These are phyloP conservation scores for Cataglyphis hispanica DNA, from an alignment of 1,140 invertebrate species.

Conservation along the genomic window DNA sequence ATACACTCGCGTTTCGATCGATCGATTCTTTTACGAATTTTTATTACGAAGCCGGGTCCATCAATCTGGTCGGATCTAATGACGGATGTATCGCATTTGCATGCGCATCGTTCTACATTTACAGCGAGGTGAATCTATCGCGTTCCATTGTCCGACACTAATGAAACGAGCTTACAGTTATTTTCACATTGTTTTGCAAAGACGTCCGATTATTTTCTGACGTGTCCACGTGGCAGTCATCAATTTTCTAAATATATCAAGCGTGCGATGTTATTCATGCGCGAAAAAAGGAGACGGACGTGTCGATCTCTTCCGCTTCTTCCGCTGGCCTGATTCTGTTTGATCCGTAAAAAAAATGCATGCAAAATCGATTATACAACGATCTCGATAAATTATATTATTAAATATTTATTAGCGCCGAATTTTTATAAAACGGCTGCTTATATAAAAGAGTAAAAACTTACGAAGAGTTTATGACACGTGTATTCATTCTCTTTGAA, in stretches of 20 bases:
- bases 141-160: constrained; percentile 44
- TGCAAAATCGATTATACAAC: not conserved
- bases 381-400: not conserved
- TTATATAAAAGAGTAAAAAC: too few species aligned
- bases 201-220: constrained; percentile 25
- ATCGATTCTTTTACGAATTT: not conserved
- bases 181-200: constrained; percentile 70
- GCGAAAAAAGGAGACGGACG: constrained; percentile 20
- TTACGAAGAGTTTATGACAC: too few species aligned
- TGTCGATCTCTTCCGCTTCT: constrained; percentile 13
- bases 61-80: not conserved
- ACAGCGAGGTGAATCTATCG: constrained; percentile 58
- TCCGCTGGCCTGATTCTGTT: constrained; percentile 26
- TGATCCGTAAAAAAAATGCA: constrained; percentile 10
- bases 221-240: not conserved
- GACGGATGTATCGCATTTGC: constrained; percentile 36
- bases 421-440: too few species aligned
- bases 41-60: not conserved
- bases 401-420: too few species aligned
- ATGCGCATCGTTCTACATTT: constrained; percentile 65
- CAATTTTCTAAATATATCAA: constrained; percentile 11
- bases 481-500: too few species aligned
- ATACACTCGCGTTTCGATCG: not conserved
- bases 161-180: constrained; percentile 75
- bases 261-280: constrained; percentile 26